Conservation (phyloP, 2,888 invertebrate genomes). For the Sphaeridia pumilis region DNA sequence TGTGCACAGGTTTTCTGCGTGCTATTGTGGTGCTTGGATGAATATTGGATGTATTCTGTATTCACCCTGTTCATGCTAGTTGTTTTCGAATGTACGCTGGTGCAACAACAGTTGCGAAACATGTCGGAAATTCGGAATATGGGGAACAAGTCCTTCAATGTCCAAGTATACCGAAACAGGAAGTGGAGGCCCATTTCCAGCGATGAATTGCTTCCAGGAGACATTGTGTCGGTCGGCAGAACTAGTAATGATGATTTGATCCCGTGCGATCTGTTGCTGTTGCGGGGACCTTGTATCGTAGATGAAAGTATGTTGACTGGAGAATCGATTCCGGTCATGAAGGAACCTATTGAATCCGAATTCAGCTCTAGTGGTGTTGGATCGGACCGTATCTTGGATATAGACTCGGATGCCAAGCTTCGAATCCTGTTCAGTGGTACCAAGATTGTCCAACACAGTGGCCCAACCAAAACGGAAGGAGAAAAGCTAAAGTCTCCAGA, state of each 20-base stretch:
- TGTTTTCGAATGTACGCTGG: constrained; percentile 92
- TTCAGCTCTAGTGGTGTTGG: constrained; percentile 42
- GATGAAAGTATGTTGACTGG: constrained; percentile 99
- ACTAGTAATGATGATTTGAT: constrained; percentile 81
- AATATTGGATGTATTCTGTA: constrained; percentile 96
- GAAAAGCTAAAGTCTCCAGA: constrained; percentile 75
- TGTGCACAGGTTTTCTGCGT: constrained; percentile 99
- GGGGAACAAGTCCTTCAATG: constrained; percentile 92
- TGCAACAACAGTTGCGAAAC: constrained; percentile 93
- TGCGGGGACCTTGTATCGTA: constrained; percentile 93
- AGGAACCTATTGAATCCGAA: constrained; percentile 74
- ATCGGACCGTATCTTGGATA: constrained; percentile 53
- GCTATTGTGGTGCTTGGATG: constrained; percentile 95
- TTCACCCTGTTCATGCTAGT: constrained; percentile 93
- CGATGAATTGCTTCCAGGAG: constrained; percentile 86
- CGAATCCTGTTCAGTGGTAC: constrained; percentile 94
- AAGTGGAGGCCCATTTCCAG: constrained; percentile 78
- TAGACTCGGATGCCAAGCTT: constrained; percentile 79
- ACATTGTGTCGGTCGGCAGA: constrained; percentile 85
- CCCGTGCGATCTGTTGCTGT: constrained; percentile 87
- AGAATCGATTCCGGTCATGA: constrained; percentile 99
- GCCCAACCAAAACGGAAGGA: constrained; percentile 73
- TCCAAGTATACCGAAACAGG: constrained; percentile 78
- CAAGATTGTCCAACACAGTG: constrained; percentile 93
- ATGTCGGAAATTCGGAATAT: constrained; percentile 99